These are phyloP conservation scores for Neosilurus hyrtlii DNA, from an alignment of 2,797 vertebrate genomes.

Conservation along the genomic window DNA sequence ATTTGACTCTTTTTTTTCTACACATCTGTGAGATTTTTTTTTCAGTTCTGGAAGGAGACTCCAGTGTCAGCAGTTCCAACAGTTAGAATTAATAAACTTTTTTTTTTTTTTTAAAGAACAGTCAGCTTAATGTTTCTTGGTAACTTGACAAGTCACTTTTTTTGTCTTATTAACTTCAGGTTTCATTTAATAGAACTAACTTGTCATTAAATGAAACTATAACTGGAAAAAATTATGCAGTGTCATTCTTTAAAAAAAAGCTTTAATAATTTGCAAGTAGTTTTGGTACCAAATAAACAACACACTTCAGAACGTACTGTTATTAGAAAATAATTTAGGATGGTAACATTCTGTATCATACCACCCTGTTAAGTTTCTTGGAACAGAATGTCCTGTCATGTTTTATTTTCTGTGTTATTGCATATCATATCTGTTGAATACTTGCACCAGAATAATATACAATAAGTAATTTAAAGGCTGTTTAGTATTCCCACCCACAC, in stretches of 20 bases:
- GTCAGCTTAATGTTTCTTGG: background rate
- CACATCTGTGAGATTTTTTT: background rate
- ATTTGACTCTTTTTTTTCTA: background rate
- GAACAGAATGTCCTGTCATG: background rate
- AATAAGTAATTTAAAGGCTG: background rate
- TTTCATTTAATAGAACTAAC: too few relatives aligned
- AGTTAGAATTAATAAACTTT: background rate
- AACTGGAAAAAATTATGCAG: background rate
- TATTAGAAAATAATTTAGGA: background rate
- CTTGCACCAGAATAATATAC: background rate
- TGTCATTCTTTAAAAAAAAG: background rate
- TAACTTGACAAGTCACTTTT: background rate
- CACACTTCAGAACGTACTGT: background rate
- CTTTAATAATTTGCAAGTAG: background rate
- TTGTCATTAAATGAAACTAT: background rate
- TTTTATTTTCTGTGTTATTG: background rate
- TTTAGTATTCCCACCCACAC: background rate
- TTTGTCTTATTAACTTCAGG: too few relatives aligned
- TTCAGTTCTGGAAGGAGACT: background rate
- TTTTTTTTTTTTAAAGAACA: background rate
- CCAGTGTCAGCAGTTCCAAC: background rate
- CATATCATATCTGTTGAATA: background rate
- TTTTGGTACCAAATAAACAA: background rate
- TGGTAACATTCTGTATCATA: background rate
- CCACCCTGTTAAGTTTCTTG: background rate